Evolutionary conservation across 2,888 invertebrate genomes (phyloP).

Genomic region (Xestia ashworthii): DNA sequence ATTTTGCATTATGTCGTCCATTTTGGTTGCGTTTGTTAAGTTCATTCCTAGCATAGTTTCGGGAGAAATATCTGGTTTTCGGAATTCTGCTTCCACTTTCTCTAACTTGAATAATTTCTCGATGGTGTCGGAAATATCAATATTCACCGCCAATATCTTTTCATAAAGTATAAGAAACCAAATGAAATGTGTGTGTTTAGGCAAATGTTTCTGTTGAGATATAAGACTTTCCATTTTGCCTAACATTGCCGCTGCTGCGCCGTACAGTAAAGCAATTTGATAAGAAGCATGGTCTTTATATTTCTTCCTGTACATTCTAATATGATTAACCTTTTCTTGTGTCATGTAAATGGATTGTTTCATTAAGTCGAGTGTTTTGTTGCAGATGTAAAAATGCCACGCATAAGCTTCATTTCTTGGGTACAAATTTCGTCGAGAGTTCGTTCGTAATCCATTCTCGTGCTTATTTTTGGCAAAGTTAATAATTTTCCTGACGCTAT

Average conservation of each 20-base stretch:
- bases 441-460: too few relatives aligned
- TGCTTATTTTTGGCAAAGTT: conserved; percentile 27
- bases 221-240: conserved; percentile 69
- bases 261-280: conserved; percentile 69
- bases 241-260: conserved; percentile 65
- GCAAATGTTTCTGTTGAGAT: conserved; percentile 39
- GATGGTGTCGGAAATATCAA: conserved; percentile 67
- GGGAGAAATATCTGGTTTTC: too few relatives aligned
- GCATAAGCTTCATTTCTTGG: rapidly evolving
- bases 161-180: conserved; percentile 74
- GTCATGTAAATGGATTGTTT: conserved; percentile 71
- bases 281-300: conserved; percentile 49
- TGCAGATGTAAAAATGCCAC: conserved; percentile 16
- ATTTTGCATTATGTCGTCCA: too few relatives aligned
- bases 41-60: too few relatives aligned
- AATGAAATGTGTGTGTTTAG: conserved; percentile 62
- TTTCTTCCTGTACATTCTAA: conserved; percentile 56
- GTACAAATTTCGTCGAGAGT: neutral
- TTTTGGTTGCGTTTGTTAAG: too few relatives aligned
- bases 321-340: conserved; percentile 65
- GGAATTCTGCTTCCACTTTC: too few relatives aligned
- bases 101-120: conserved; percentile 65
- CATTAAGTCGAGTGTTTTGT: conserved; percentile 67
- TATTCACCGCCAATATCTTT: conserved; percentile 66
- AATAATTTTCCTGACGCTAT: conserved; percentile 36